Percentiles rank a stretch among this genome's conserved stretches.
These are phyloP conservation scores for Melanotus villosus DNA, from an alignment of 2,888 invertebrate species.

Conservation along the genomic window DNA sequence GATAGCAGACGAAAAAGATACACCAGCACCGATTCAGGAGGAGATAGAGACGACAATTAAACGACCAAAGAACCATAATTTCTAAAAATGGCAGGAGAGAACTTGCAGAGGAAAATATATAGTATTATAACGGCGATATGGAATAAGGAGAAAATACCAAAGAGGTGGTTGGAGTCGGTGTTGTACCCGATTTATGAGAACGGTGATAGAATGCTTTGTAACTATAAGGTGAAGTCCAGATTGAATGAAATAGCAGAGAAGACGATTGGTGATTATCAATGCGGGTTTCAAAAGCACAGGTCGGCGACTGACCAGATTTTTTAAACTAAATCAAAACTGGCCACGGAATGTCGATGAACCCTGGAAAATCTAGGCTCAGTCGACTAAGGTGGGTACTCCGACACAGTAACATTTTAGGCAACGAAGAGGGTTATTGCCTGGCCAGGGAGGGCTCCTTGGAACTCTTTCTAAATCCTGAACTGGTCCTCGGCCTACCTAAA, in stretches of 20 bases:
- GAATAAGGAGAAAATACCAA: background rate
- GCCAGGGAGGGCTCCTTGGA: too few species aligned
- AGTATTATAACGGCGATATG: background rate
- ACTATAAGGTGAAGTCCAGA: background rate
- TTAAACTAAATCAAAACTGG: too few species aligned
- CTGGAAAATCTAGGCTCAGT: too few species aligned
- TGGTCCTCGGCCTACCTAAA: too few species aligned
- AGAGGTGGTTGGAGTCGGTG: background rate
- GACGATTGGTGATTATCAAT: too few species aligned
- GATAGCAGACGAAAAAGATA: constrained; percentile 2
- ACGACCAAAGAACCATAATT: background rate
- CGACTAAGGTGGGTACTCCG: too few species aligned
- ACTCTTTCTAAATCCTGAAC: too few species aligned
- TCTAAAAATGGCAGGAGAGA: background rate
- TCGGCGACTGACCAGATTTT: too few species aligned
- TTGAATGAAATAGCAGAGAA: background rate
- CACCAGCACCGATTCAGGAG: background rate
- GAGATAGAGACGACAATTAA: background rate
- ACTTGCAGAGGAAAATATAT: background rate
- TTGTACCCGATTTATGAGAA: background rate
- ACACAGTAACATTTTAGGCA: too few species aligned
- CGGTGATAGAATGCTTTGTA: background rate
- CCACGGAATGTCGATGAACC: too few species aligned
- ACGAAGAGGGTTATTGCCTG: too few species aligned
- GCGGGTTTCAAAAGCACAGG: too few species aligned